phyloP scores from a whole-genome alignment of 2,888 invertebrate species.

The Brachypalpus laphriformis region DNA sequence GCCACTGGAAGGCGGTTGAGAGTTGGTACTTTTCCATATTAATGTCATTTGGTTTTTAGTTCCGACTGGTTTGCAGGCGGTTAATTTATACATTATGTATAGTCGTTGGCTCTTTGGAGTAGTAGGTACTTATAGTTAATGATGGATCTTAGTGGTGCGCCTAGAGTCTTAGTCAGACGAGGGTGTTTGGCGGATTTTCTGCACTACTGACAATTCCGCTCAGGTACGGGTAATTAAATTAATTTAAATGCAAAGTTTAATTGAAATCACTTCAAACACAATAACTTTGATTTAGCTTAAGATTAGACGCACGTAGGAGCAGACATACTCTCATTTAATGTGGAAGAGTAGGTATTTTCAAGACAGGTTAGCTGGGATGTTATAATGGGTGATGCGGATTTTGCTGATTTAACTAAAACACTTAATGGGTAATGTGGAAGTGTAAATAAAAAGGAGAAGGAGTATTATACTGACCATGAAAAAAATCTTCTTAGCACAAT shows the following conservation, averaged over 20 bases:
- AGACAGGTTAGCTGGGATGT: too few relatives aligned
- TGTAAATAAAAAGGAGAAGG: too few relatives aligned
- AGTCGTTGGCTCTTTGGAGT: neutral
- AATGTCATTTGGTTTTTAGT: constrained; percentile 49
- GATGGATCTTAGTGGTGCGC: neutral
- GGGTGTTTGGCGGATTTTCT: constrained; percentile 55
- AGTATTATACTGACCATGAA: too few relatives aligned
- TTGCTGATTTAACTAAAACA: too few relatives aligned
- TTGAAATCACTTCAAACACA: constrained; percentile 64
- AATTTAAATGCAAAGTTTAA: constrained; percentile 62
- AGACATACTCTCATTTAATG: too few relatives aligned
- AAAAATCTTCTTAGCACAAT: too few relatives aligned
- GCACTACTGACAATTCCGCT: constrained; percentile 35
- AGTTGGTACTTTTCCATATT: constrained; percentile 24
- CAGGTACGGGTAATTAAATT: constrained; percentile 20
- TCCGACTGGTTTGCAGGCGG: constrained; percentile 55
- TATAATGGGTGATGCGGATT: too few relatives aligned
- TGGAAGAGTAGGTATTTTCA: too few relatives aligned
- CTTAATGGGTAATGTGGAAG: too few relatives aligned
- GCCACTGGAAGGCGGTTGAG: constrained; percentile 40
- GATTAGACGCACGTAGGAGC: constrained; percentile 1
- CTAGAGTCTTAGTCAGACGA: neutral
- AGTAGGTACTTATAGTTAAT: neutral
- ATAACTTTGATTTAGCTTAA: constrained; percentile 44
- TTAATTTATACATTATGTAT: constrained; percentile 42